Evolutionary conservation across 2,797 vertebrate genomes (phyloP).

Genomic region (Galaxias olidus): DNA sequence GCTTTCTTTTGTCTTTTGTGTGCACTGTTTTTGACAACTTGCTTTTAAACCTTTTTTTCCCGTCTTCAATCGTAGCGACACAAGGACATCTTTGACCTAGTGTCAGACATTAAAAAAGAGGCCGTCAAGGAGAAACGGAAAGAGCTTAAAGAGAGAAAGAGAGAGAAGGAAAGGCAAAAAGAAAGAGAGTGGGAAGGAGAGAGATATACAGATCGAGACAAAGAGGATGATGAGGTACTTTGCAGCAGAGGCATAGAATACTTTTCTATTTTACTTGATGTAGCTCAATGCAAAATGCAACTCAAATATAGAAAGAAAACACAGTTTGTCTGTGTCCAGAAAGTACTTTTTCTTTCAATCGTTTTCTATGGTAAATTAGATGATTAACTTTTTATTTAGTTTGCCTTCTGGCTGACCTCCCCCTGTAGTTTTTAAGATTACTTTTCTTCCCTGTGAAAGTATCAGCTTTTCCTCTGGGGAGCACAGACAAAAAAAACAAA

Average conservation of each 20-base stretch:
- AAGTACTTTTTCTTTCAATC: no score
- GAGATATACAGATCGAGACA: slow-evolving; percentile 56
- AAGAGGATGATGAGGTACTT: slow-evolving; percentile 71
- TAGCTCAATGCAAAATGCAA: background rate
- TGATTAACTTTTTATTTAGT: no score
- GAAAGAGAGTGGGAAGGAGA: slow-evolving; percentile 54
- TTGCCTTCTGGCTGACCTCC: no score
- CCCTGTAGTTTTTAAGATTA: no score
- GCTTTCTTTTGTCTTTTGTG: no score
- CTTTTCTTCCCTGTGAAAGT: background rate
- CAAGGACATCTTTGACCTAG: slow-evolving; percentile 79
- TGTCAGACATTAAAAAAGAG: slow-evolving; percentile 74
- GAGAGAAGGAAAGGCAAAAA: slow-evolving; percentile 55
- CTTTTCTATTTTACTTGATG: slow-evolving; percentile 62
- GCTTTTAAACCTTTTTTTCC: slow-evolving; percentile 41
- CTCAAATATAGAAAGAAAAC: no score
- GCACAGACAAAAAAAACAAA: background rate
- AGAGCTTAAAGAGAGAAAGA: slow-evolving; percentile 61
- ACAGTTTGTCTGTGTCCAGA: no score
- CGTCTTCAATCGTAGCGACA: slow-evolving; percentile 54
- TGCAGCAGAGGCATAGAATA: slow-evolving; percentile 35
- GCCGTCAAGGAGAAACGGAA: slow-evolving; percentile 63
- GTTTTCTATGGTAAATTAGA: no score
- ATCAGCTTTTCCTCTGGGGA: background rate
- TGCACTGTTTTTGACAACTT: background rate